Percentiles rank a stretch among this genome's conserved stretches.
Evolutionary conservation across 2,797 vertebrate species (phyloP).

Genomic region (Moxostoma hubbsi): DNA sequence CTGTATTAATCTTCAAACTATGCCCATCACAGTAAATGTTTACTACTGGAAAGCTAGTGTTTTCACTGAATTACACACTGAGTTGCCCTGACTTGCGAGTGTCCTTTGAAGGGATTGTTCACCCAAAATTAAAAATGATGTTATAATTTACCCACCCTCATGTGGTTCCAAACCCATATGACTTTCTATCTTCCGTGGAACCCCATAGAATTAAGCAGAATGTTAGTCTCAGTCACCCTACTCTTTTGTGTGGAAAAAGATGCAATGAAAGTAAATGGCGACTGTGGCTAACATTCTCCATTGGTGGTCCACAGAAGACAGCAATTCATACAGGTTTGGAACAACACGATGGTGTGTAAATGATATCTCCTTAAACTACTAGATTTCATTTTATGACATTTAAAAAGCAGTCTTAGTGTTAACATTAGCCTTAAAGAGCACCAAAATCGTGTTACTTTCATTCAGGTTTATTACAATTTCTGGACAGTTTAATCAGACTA

Average conservation of each 20-base stretch:
- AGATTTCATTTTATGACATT: constrained; percentile 21
- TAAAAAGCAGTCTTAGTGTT: neutral
- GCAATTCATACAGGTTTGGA: too few relatives aligned
- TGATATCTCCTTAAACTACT: neutral
- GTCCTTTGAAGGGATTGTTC: neutral
- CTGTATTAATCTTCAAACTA: constrained; percentile 34
- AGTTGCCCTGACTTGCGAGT: neutral
- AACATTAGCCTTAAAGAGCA: constrained; percentile 20
- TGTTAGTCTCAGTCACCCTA: too few relatives aligned
- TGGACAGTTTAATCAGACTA: constrained; percentile 6
- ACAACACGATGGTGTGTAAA: too few relatives aligned
- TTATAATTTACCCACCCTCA: too few relatives aligned
- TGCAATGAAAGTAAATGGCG: too few relatives aligned
- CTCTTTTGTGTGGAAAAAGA: too few relatives aligned
- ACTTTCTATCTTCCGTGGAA: too few relatives aligned
- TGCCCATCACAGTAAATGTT: constrained; percentile 5
- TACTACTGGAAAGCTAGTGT: neutral
- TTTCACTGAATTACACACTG: neutral
- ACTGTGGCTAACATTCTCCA: too few relatives aligned
- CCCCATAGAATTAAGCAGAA: too few relatives aligned
- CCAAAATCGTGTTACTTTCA: neutral
- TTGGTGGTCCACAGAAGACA: too few relatives aligned
- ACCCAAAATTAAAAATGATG: too few relatives aligned
- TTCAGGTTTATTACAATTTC: neutral
- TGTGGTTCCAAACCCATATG: too few relatives aligned